Conservation (phyloP, 2,888 invertebrate species). For the Chirona hameri region DNA sequence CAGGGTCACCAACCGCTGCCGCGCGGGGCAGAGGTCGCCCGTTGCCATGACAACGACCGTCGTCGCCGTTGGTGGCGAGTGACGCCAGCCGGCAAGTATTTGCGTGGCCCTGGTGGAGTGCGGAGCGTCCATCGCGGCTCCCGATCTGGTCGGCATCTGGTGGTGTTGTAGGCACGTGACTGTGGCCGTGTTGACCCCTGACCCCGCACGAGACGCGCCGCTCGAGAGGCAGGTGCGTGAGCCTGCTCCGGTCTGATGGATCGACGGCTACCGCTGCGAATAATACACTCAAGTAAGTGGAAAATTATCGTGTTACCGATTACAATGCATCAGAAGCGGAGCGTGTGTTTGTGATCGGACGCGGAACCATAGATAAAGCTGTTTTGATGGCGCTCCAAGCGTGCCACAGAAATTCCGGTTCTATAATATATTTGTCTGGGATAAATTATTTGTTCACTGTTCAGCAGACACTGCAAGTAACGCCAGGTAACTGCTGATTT, state of each 20-base stretch:
- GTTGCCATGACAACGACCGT: background rate
- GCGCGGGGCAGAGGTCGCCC: background rate
- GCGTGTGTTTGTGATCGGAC: background rate
- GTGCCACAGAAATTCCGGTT: no score
- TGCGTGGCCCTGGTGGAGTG: background rate
- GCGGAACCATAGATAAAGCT: background rate
- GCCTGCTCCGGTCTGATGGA: background rate
- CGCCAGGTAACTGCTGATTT: no score
- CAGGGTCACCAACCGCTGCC: constrained; percentile 9
- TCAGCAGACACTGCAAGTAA: no score
- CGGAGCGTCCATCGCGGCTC: background rate
- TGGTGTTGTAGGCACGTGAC: background rate
- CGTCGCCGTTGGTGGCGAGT: background rate
- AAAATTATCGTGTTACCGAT: constrained; percentile 25
- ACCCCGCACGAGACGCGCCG: background rate
- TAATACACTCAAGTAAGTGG: constrained; percentile 28
- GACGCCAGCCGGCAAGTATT: background rate
- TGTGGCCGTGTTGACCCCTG: background rate
- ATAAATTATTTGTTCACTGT: no score
- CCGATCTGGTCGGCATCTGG: background rate
- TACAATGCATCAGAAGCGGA: background rate
- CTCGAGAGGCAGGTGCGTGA: background rate
- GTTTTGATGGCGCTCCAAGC: background rate
- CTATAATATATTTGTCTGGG: no score
- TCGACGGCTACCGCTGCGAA: constrained; percentile 23